Evolutionary conservation across 2,113 vertebrate genomes (phyloP).

Genomic region (Castor canadensis): DNA sequence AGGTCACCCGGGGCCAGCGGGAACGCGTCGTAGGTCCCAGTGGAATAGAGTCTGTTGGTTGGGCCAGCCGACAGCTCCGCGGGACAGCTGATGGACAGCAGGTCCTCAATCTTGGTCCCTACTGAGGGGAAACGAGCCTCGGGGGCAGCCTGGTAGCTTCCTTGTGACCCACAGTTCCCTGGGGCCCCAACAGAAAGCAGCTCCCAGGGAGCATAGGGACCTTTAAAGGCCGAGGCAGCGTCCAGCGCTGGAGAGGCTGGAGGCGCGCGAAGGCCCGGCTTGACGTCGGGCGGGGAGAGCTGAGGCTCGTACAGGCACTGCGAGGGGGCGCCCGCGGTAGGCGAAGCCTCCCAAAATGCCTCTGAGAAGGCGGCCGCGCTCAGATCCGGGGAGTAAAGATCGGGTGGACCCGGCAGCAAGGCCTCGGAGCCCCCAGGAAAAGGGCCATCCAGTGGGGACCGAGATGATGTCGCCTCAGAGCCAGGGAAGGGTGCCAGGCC

Average conservation of each 20-base stretch:
- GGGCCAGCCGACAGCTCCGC: slow-evolving; percentile 86
- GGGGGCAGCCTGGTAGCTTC: slow-evolving; percentile 81
- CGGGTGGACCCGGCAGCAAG: slow-evolving; percentile 83
- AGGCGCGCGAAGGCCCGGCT: slow-evolving; percentile 77
- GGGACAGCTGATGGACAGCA: slow-evolving; percentile 83
- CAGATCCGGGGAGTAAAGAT: slow-evolving; percentile 87
- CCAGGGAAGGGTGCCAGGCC: slow-evolving; percentile 93
- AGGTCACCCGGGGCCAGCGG: slow-evolving; percentile 69
- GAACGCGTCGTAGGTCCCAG: slow-evolving; percentile 79
- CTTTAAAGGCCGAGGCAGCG: slow-evolving; percentile 90
- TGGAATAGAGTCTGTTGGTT: slow-evolving; percentile 82
- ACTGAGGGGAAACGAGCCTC: slow-evolving; percentile 79
- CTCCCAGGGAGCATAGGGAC: slow-evolving; percentile 92
- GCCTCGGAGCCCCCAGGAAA: slow-evolving; percentile 85
- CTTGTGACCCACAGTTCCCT: slow-evolving; percentile 83
- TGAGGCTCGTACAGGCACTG: slow-evolving; percentile 86
- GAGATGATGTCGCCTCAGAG: slow-evolving; percentile 85
- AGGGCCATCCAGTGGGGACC: slow-evolving; percentile 83
- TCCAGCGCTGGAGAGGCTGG: slow-evolving; percentile 89
- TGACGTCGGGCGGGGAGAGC: slow-evolving; percentile 91
- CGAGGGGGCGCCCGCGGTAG: slow-evolving; percentile 83
- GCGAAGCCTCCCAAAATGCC: slow-evolving; percentile 80
- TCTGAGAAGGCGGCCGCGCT: slow-evolving; percentile 84
- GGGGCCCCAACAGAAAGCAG: slow-evolving; percentile 84
- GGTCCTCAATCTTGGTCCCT: slow-evolving; percentile 84